Evolutionary conservation across 2,888 invertebrate species (phyloP), one percentile per base, ranked within the genome.

Genomic region (Elysia crispata): DNA sequence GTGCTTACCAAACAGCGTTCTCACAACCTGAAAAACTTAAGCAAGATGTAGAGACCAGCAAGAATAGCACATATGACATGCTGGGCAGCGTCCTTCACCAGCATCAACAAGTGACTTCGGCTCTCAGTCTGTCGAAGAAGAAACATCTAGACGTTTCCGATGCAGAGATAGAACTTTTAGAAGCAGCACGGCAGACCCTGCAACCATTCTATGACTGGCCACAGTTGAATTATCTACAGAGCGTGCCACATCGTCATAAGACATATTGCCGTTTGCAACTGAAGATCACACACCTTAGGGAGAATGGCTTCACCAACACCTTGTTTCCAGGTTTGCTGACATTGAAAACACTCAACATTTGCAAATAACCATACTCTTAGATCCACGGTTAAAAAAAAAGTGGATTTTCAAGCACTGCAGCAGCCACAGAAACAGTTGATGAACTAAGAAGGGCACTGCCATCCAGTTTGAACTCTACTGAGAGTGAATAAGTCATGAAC

Each of bases 11-110:
- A 18, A 54, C 13, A 18, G 18, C 13, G 18, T 11, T 11, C 11
- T 15, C 13, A 11, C 11, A 54, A 54, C 13, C 23, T 15, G 23
- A 64, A 64, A 64, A 64, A n/a, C 64, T 64, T 11, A 64, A 64
- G 64, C 64, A 64, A 64, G 64, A 64, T 23, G 64, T 18, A 23
- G 64, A 64, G 64, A 64, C 64, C 18, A 15, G 64, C 11, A 20
- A 23, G 64, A 64, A 64, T 64, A 64, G 64, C 23, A 64, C 64
- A 20, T 64, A 20, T 23, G 64, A 64, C n/a, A 64, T 64, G 64
- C 13, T 64, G 15, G 23, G 64, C 18, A 64, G 64, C 64, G 13
- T 20, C 23, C 11, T n/a, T 20, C 18, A 64, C 18, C 64, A 64
- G 25, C 64, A 64, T 23, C 18, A 64, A 11, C 18, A 64, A 64